Evolutionary conservation across 1,140 invertebrate genomes (phyloP).

Genomic region (Anadara kagoshimensis): DNA sequence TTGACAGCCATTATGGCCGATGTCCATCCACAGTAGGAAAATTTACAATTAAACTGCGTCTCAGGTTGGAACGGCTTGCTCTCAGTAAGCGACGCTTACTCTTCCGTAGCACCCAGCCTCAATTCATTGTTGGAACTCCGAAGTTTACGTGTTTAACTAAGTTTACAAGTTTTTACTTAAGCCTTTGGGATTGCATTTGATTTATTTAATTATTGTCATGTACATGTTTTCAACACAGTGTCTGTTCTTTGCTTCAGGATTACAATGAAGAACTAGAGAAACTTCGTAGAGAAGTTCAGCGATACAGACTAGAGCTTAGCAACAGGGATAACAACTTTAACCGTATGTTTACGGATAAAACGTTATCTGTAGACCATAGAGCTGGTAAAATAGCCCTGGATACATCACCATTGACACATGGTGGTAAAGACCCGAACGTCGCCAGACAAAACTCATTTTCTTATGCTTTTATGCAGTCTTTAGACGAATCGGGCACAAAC

Average conservation of each 20-base stretch:
- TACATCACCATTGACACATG: constrained; percentile 38
- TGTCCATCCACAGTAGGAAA: no score
- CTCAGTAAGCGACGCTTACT: no score
- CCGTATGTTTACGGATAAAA: constrained; percentile 66
- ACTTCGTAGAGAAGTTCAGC: constrained; percentile 62
- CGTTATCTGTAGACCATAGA: constrained; percentile 58
- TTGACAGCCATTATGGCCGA: no score
- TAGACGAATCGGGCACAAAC: constrained; percentile 41
- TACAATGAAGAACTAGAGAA: constrained; percentile 68
- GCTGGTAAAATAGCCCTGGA: constrained; percentile 49
- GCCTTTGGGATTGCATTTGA: no score
- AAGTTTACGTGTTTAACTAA: no score
- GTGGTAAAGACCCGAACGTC: background rate
- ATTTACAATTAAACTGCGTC: no score
- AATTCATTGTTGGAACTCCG: no score
- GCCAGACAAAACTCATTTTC: constrained; percentile 50
- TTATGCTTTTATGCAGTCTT: constrained; percentile 52
- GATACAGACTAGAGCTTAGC: constrained; percentile 68
- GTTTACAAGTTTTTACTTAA: no score
- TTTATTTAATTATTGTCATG: no score
- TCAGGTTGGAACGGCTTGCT: no score
- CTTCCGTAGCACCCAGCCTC: no score
- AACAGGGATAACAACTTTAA: constrained; percentile 72
- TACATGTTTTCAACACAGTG: background rate
- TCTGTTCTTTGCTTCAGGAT: constrained; percentile 38